phyloP scores from a whole-genome alignment of 2,797 vertebrate genomes.

The Chiloscyllium punctatum region DNA sequence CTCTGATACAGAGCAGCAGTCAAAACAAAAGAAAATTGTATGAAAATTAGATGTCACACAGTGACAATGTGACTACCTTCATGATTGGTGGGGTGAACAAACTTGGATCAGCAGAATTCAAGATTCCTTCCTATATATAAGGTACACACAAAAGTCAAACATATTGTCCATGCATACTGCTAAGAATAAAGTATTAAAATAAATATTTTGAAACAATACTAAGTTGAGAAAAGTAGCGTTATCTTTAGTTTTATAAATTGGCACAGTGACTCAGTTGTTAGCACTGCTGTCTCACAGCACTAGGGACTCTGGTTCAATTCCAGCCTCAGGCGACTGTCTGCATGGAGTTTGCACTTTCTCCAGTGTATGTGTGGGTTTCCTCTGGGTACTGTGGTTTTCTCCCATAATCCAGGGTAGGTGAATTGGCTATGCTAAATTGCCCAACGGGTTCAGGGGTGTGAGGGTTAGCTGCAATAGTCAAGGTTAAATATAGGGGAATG shows the following conservation, averaged over 20 bases:
- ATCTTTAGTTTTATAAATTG: neutral
- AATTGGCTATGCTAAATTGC: too few species aligned
- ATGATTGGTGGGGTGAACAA: neutral
- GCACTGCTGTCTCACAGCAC: too few species aligned
- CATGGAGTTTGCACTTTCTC: too few species aligned
- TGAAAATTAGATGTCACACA: neutral
- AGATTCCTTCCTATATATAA: neutral
- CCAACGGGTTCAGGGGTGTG: too few species aligned
- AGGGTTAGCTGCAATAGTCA: too few species aligned
- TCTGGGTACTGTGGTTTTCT: too few species aligned
- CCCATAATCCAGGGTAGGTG: too few species aligned
- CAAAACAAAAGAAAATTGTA: neutral
- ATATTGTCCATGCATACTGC: neutral
- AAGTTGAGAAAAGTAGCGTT: neutral
- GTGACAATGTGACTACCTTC: neutral
- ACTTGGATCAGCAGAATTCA: neutral
- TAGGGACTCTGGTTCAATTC: too few species aligned
- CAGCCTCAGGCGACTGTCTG: too few species aligned
- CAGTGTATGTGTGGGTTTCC: too few species aligned
- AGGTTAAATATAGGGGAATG: too few species aligned
- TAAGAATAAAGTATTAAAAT: neutral
- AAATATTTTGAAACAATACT: neutral
- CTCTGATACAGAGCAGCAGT: neutral
- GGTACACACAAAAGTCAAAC: neutral
- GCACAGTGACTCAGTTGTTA: too few species aligned